Evolutionary conservation across 2,797 vertebrate species (phyloP).

Genomic region (Xenentodon cancila): DNA sequence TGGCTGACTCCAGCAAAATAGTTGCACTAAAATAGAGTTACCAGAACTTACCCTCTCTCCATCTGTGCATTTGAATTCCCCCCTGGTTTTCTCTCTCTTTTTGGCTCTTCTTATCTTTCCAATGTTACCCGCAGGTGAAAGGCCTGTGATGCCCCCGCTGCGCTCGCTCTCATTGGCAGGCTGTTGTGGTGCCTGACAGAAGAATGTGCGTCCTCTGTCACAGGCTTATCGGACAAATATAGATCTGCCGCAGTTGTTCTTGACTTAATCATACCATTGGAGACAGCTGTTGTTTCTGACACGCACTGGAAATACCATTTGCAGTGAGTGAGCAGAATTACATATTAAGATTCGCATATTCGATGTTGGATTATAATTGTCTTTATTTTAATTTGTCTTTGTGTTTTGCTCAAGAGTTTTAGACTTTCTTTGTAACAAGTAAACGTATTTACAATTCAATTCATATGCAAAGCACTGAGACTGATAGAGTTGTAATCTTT

Average conservation of each 20-base stretch:
- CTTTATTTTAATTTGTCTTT: no score
- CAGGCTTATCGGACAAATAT: slow-evolving; percentile 56
- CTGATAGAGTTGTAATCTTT: no score
- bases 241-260: slow-evolving; percentile 63
- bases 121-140: slow-evolving; percentile 46
- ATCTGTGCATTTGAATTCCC: slow-evolving; percentile 21
- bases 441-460: no score
- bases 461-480: no score
- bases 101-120: slow-evolving; percentile 30
- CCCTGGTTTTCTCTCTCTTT: slow-evolving; percentile 27
- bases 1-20: not conserved
- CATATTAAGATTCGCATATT: not conserved
- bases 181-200: slow-evolving; percentile 45
- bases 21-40: not conserved
- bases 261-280: slow-evolving; percentile 35
- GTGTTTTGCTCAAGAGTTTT: no score
- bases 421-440: no score
- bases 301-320: slow-evolving; percentile 31
- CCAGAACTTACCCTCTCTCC: not conserved
- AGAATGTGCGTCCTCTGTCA: slow-evolving; percentile 54
- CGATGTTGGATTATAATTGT: not conserved
- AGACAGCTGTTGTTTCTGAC: slow-evolving; percentile 40
- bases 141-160: slow-evolving; percentile 18
- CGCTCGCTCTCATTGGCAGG: slow-evolving; percentile 41
- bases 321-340: slow-evolving; percentile 22